Evolutionary conservation across 2,113 vertebrate genomes (phyloP), one percentile per base, ranked within the genome.

Genomic region (Myrmecobius fasciatus): DNA sequence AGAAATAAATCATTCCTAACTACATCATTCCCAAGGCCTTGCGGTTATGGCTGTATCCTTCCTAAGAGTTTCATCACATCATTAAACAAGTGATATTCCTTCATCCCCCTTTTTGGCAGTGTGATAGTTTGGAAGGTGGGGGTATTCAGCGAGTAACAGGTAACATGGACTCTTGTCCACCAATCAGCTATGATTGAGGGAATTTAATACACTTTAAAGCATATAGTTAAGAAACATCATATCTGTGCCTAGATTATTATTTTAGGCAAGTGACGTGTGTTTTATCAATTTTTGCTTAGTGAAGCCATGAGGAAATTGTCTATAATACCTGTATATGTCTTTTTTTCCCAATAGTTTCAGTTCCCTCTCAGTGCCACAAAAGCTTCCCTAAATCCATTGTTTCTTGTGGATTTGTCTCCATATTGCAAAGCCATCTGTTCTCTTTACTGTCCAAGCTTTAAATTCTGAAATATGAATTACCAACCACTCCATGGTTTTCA

Each of bases 391-490:
- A 56, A 95, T 96, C 0, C 28, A 0, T 26, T 89, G 92, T 97
- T 92, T 98, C 96, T 91, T 95, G 0, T 49, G 60, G 93, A 92
- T 95, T 93, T 93, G 60, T 97, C 97, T 98, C 97, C 97, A 47
- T 94, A 93, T 97, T 95, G 98, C 96, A 97, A 90, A 95, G 94
- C 98, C 98, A 98, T 98, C 98, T 98, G 97, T 97, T 97, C 94
- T 92, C 94, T 88, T 96, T 91, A 89, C 96, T 97, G 91, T 91
- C 98, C 97, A 96, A 95, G 96, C 95, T 53, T 53, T 95, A 92
- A 96, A 88, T 94, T 98, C 94, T 47, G 47, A 97, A 88, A 91
- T 96, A 93, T 28, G 96, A 97, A 92, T 97, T 95, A 93, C 95
- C 94, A 48, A 11, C 53, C 48, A 52, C 95, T 95, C 95, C 0